Base-by-base conservation (phyloP, 2,113 vertebrate genomes). In the Odontophorus gujanensis region DNA sequence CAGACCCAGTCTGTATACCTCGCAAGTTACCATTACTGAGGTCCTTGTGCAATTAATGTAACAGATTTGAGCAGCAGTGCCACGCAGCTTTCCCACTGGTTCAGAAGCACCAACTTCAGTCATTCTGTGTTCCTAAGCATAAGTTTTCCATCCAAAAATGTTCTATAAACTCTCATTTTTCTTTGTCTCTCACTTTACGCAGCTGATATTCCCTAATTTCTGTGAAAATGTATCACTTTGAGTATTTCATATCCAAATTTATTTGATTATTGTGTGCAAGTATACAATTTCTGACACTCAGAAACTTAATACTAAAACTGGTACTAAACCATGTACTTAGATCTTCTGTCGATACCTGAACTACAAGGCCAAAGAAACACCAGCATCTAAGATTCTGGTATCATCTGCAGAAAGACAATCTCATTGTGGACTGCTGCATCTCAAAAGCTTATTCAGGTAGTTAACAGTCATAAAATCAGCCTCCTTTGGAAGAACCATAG, bases 1-100 rank as follows among this genome's bases (percentile, higher is more conserved):
- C 81, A 71, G 25, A 55, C 21, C 19, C 11, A 15, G 28, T 5
- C 32, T 12, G 2, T 24, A 26, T 53, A 36, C 40, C 47, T 76
- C 2, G 7, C n/a, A 22, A 53, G 17, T 6, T 50, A 11, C 79
- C 10, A 0, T 40, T 58, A 36, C 34, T 24, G 10, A 75, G 21
- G 38, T 74, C 34, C 22, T 6, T 36, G 12, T 36, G 51, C 20
- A 65, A 58, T 57, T 76, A 51, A 0, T 2, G 0, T 0, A 47
- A 14, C 1, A 1, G 24, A 58, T 34, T 12, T 11, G 25, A 76
- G 53, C 5, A 11, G 13, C 74, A 62, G 38, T 2, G 17, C 43
- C 51, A 17, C 26, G 12, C 18, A 47, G 18, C n/a, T 13, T 43
- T 5, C 40, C 18, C 28, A 25, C 0, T 30, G 34, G 28, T 12